Evolutionary conservation across 2,888 invertebrate species (phyloP).

Genomic region (Eristalis intricaria): DNA sequence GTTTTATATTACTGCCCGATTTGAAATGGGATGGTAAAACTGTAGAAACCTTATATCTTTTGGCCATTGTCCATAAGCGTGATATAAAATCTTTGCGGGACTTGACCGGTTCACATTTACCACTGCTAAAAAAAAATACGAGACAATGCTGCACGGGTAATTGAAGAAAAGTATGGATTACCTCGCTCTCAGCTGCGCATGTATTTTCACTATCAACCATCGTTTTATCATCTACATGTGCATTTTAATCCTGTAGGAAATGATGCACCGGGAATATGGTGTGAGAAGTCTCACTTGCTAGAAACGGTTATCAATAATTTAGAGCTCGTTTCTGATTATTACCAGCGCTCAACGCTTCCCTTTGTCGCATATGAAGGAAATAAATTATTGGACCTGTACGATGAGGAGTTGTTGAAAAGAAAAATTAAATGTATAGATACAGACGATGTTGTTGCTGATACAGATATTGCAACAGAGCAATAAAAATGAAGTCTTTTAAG

Average conservation of each 20-base stretch:
- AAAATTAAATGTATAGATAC: background rate
- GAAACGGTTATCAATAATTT: conserved; percentile 95
- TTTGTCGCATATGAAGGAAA: conserved; percentile 91
- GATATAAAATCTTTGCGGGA: conserved; percentile 93
- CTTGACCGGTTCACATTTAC: conserved; percentile 88
- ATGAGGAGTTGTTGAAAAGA: conserved; percentile 77
- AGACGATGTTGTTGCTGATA: background rate
- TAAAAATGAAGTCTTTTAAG: conserved; percentile 7
- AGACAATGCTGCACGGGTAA: conserved; percentile 88
- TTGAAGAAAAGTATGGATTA: conserved; percentile 89
- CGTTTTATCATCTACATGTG: conserved; percentile 97
- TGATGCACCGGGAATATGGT: conserved; percentile 91
- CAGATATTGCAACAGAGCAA: background rate
- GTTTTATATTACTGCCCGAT: conserved; percentile 95
- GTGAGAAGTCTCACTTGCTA: conserved; percentile 93
- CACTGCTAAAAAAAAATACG: conserved; percentile 91
- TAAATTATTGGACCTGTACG: conserved; percentile 86
- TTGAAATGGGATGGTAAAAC: conserved; percentile 96
- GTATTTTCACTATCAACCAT: conserved; percentile 97
- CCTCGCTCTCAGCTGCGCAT: conserved; percentile 87
- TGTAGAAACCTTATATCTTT: conserved; percentile 90
- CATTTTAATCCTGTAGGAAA: conserved; percentile 93
- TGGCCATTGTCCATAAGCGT: conserved; percentile 89
- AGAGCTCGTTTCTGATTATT: conserved; percentile 90
- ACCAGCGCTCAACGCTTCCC: conserved; percentile 90